These are phyloP conservation scores for Dysmachus trigonus DNA, from an alignment of 2,888 invertebrate species.

Conservation along the genomic window DNA sequence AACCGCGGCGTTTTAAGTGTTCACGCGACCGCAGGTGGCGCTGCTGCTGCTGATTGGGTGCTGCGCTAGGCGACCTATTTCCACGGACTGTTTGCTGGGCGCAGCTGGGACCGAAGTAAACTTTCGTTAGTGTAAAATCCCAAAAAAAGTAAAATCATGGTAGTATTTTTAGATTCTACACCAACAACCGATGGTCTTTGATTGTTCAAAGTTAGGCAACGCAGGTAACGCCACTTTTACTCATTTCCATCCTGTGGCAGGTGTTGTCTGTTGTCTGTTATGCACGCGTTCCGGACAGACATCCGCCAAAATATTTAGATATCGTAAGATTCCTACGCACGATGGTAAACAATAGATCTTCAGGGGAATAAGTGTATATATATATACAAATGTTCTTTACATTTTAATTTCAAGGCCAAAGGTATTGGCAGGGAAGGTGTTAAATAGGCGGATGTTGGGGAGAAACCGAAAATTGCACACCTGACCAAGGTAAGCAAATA, in stretches of 20 bases:
- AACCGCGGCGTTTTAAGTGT: not conserved
- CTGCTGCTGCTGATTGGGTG: not conserved
- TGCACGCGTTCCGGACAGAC: not conserved
- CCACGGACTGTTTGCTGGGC: not conserved
- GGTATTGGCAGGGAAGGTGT: not conserved
- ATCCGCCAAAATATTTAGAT: not conserved
- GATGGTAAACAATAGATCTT: not conserved
- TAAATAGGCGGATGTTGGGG: slow-evolving; percentile 7
- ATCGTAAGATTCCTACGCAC: not conserved
- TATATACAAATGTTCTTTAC: not conserved
- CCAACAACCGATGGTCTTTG: not conserved
- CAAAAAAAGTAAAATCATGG: not conserved
- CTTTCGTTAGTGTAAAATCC: not conserved
- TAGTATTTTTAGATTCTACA: not conserved
- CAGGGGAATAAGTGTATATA: not conserved
- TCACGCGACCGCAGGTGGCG: not conserved
- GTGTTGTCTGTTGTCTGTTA: not conserved
- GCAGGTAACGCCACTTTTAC: not conserved
- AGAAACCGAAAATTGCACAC: slow-evolving; percentile 15
- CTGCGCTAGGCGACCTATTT: not conserved
- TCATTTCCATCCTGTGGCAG: not conserved
- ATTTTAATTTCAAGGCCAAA: not conserved
- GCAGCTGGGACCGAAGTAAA: not conserved
- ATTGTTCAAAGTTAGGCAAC: not conserved
- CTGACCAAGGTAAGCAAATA: not conserved